Conservation (phyloP, 2,797 vertebrate genomes). For the Amazonetta brasiliensis region DNA sequence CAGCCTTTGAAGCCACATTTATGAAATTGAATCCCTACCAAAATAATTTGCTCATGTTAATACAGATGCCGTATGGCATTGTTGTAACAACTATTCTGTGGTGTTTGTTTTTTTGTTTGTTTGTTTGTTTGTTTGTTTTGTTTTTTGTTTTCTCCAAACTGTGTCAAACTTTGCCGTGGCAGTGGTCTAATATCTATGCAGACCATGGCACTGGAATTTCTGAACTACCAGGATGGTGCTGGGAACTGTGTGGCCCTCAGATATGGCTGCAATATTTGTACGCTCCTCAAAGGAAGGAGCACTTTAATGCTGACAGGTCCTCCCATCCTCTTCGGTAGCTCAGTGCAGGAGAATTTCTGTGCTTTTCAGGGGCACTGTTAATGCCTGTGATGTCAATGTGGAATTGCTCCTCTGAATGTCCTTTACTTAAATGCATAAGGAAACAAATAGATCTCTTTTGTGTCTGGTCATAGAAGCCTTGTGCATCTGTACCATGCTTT, state of each 20-base stretch:
- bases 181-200: background rate
- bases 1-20: slow-evolving; percentile 71
- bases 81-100: background rate
- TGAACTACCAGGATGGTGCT: background rate
- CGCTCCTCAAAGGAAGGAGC: background rate
- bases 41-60: slow-evolving; percentile 63
- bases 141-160: background rate
- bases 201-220: background rate
- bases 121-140: too few species aligned
- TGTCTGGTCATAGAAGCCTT: background rate
- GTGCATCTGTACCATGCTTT: background rate
- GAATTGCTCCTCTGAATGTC: background rate
- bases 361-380: background rate
- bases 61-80: background rate
- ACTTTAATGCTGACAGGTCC: rapidly evolving
- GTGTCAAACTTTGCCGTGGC: background rate
- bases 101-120: background rate
- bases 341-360: background rate
- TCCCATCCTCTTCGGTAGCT: background rate
- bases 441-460: background rate
- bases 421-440: background rate
- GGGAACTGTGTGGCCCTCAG: background rate
- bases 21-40: slow-evolving; percentile 77
- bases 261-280: background rate
- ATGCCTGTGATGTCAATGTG: background rate